Evolutionary conservation across 2,888 invertebrate species (phyloP).

Genomic region (Hypselothyrea guttata): DNA sequence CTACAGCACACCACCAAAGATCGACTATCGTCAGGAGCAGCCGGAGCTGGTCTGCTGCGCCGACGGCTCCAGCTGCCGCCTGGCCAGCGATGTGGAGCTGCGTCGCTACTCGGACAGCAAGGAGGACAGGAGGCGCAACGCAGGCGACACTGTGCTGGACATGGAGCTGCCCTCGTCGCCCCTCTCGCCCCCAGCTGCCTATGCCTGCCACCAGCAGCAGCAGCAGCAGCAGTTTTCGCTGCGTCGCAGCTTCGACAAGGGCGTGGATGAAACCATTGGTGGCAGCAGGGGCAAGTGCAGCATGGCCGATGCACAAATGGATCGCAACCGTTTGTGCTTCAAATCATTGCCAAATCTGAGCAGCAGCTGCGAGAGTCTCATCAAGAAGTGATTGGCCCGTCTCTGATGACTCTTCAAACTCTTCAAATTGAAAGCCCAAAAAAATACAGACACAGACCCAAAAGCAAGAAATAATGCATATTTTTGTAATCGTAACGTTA

Average conservation of each 20-base stretch:
- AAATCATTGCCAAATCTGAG: slow-evolving; percentile 88
- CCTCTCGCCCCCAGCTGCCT: slow-evolving; percentile 67
- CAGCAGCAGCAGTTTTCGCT: slow-evolving; percentile 51
- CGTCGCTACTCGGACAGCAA: slow-evolving; percentile 82
- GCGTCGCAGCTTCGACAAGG: slow-evolving; percentile 78
- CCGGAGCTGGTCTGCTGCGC: slow-evolving; percentile 51
- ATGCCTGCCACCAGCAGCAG: slow-evolving; percentile 52
- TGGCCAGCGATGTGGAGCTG: slow-evolving; percentile 71
- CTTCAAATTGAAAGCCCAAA: neutral
- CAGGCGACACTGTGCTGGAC: slow-evolving; percentile 69
- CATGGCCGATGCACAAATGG: slow-evolving; percentile 56
- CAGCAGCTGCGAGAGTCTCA: slow-evolving; percentile 86
- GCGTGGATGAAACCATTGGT: slow-evolving; percentile 55
- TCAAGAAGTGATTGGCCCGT: slow-evolving; percentile 76
- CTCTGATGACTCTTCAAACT: neutral
- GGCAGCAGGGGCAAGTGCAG: neutral
- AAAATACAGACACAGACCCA: no score
- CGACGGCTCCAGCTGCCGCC: slow-evolving; percentile 65
- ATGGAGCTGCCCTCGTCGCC: slow-evolving; percentile 77
- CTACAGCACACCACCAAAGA: slow-evolving; percentile 79
- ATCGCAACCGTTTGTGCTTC: slow-evolving; percentile 82
- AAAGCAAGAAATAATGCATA: no score
- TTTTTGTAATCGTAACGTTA: slow-evolving; percentile 28
- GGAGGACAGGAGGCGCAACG: slow-evolving; percentile 74
- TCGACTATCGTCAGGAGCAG: slow-evolving; percentile 75